A percentile compares a stretch with the other conserved stretches of the same genome.
Evolutionary conservation across 2,113 vertebrate species (phyloP).

Genomic region (Pongo pygmaeus): DNA sequence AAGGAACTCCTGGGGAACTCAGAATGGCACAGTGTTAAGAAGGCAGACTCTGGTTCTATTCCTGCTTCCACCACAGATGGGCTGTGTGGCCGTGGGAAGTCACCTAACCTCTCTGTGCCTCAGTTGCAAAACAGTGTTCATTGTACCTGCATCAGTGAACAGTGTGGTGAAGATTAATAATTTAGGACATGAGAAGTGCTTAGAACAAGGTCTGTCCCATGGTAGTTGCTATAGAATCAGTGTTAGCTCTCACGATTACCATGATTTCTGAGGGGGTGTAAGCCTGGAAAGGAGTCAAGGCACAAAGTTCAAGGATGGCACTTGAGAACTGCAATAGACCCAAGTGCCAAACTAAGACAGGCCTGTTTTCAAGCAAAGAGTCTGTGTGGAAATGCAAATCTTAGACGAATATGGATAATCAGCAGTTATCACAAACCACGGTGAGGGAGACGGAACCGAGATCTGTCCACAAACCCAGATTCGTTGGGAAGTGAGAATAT

Average conservation of each 20-base stretch:
- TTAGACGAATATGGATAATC: rapidly evolving
- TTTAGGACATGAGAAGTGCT: neutral
- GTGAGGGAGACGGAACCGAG: neutral
- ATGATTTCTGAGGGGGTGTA: neutral
- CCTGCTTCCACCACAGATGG: neutral
- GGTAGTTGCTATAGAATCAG: rapidly evolving
- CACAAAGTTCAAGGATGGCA: neutral
- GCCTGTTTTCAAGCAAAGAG: neutral
- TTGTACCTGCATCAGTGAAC: neutral
- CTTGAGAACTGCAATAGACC: neutral
- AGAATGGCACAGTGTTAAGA: neutral
- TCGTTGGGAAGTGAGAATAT: neutral
- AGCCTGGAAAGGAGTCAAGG: neutral
- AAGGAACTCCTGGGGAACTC: neutral
- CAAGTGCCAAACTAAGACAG: neutral
- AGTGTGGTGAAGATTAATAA: neutral
- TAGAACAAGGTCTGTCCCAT: neutral
- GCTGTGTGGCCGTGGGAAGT: neutral
- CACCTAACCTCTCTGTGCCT: neutral
- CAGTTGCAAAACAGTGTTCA: neutral
- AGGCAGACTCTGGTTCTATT: neutral
- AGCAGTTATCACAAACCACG: neutral
- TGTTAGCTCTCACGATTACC: neutral
- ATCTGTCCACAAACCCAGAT: neutral
- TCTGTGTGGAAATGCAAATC: neutral